These are phyloP conservation scores for Chondrilla cf. caribensis DNA, from an alignment of 37 sponge, comb jelly and placozoan genomes.

Conservation along the genomic window DNA sequence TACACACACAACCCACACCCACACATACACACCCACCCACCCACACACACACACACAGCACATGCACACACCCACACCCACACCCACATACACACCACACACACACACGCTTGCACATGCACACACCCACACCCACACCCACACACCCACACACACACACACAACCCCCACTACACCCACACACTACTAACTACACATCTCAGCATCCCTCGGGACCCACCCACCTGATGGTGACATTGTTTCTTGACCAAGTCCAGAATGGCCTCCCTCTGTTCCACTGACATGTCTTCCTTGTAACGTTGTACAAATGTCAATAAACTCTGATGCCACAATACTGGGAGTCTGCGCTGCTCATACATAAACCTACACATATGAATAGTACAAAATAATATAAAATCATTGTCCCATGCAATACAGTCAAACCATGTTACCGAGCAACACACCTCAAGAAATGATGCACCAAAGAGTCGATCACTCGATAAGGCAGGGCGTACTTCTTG, in stretches of 20 bases:
- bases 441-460: slow-evolving; percentile 78
- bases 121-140: no score
- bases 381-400: neutral
- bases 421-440: neutral
- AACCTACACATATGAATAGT: slow-evolving; percentile 33
- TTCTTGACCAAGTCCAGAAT: slow-evolving; percentile 74
- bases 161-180: no score
- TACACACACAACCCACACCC: no score
- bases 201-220: no score
- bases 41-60: no score
- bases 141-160: no score
- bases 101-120: no score
- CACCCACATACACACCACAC: no score
- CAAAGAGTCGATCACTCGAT: slow-evolving; percentile 86
- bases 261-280: slow-evolving; percentile 89
- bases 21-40: no score
- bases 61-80: no score
- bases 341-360: slow-evolving; percentile 48
- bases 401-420: neutral
- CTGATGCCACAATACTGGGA: slow-evolving; percentile 99
- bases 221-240: slow-evolving; percentile 51
- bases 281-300: slow-evolving; percentile 92
- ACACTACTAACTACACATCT: no score
- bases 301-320: slow-evolving; percentile 86
- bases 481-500: slow-evolving; percentile 96